phyloP scores from a whole-genome alignment of 2,797 vertebrate species.

The Falco naumanni region DNA sequence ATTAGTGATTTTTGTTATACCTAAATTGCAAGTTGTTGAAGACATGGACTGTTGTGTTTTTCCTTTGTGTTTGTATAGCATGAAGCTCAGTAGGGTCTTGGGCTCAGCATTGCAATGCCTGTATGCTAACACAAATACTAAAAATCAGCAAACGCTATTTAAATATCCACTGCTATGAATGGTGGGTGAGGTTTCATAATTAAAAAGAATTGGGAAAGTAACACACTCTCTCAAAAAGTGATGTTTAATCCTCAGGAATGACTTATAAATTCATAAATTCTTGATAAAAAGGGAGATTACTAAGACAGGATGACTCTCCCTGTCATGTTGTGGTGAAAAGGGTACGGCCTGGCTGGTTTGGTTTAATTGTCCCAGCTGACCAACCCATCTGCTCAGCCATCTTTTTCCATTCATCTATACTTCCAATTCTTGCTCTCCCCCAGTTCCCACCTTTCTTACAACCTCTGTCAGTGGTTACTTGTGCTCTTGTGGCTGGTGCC shows the following conservation, averaged over 20 bases:
- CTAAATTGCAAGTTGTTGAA: neutral
- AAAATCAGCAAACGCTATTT: neutral
- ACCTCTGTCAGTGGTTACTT: fast-evolving
- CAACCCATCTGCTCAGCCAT: neutral
- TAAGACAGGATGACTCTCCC: neutral
- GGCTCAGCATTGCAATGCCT: neutral
- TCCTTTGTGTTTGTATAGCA: neutral
- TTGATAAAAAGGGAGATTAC: neutral
- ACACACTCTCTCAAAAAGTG: neutral
- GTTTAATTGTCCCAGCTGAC: neutral
- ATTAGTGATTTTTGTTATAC: neutral
- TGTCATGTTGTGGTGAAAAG: neutral
- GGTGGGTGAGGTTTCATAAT: neutral
- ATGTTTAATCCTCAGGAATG: neutral
- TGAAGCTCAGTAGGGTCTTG: neutral
- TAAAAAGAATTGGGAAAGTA: neutral
- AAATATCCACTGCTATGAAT: neutral
- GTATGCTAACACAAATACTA: neutral
- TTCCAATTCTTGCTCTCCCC: neutral
- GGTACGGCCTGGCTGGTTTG: neutral
- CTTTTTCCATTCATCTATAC: neutral
- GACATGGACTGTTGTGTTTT: neutral
- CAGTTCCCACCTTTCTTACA: neutral
- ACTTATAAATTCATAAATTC: neutral
- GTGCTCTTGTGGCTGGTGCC: neutral